Evolutionary conservation across 2,113 vertebrate species (phyloP).

Genomic region (Benitochromis conjunctus): DNA sequence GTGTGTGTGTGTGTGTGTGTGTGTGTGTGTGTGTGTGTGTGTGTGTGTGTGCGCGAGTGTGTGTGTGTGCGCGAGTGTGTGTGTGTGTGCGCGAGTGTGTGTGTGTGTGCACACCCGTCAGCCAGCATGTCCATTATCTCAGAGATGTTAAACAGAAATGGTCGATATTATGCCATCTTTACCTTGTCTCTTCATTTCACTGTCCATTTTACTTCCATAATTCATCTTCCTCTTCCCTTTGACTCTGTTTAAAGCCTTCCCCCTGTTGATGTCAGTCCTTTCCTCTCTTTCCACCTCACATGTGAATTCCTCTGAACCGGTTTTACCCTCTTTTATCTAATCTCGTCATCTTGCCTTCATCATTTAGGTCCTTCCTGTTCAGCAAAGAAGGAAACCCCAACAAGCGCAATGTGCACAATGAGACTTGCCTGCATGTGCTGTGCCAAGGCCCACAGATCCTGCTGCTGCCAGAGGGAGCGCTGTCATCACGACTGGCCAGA

Average conservation of each 20-base stretch:
- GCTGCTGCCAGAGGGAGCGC: conserved; percentile 65
- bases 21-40: not conserved
- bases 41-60: not conserved
- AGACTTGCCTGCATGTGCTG: conserved; percentile 71
- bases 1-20: not conserved
- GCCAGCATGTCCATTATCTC: conserved; percentile 49
- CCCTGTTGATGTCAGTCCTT: not conserved
- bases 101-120: not conserved
- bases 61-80: too few species aligned
- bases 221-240: not conserved
- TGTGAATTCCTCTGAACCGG: not conserved
- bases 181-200: not conserved
- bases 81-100: not conserved
- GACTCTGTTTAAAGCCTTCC: not conserved
- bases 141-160: conserved; percentile 48
- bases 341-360: not conserved
- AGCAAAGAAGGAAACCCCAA: conserved; percentile 72
- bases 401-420: conserved; percentile 71
- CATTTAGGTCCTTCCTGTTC: conserved; percentile 64
- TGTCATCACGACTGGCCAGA: conserved; percentile 64
- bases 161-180: conserved; percentile 23
- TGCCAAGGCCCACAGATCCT: conserved; percentile 70
- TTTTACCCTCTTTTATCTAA: not conserved
- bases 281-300: not conserved
- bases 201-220: not conserved